Evolutionary conservation across 2,888 invertebrate genomes (phyloP).

Genomic region (Hedya salicella): DNA sequence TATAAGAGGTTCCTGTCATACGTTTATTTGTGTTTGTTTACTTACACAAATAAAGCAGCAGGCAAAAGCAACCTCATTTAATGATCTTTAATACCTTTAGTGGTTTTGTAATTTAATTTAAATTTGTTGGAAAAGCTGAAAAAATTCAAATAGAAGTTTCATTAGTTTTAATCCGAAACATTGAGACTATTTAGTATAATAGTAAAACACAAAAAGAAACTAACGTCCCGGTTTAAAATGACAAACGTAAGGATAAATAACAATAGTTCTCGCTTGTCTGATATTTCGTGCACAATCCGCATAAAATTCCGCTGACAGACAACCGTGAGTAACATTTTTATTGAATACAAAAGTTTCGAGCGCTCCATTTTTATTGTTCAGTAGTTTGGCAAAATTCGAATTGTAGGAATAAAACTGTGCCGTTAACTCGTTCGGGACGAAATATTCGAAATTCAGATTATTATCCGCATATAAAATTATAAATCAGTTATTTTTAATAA

Average conservation of each 20-base stretch:
- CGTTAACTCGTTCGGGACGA: conserved; percentile 13
- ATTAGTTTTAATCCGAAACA: too few relatives aligned
- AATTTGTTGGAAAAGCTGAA: too few relatives aligned
- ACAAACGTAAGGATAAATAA: conserved; percentile 10
- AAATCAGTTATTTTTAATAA: neutral
- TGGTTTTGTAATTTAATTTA: too few relatives aligned
- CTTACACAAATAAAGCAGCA: too few relatives aligned
- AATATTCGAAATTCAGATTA: conserved; percentile 13
- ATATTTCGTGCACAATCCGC: conserved; percentile 33
- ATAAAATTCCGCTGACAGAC: conserved; percentile 39
- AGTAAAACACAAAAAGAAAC: neutral
- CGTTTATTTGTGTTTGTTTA: too few relatives aligned
- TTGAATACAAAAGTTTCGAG: conserved; percentile 40
- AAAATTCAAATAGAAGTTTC: too few relatives aligned
- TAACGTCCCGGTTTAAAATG: conserved; percentile 2
- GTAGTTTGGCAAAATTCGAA: conserved; percentile 37
- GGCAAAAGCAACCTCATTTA: too few relatives aligned
- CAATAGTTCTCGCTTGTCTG: conserved; percentile 25
- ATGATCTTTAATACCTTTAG: too few relatives aligned
- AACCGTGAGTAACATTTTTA: conserved; percentile 39
- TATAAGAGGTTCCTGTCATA: too few relatives aligned
- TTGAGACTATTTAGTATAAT: neutral
- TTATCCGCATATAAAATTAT: conserved; percentile 3
- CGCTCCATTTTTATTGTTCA: conserved; percentile 39
- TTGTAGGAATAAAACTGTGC: conserved; percentile 26